Conservation (phyloP, 2,797 vertebrate species). For the Atherinosoma microstoma region DNA sequence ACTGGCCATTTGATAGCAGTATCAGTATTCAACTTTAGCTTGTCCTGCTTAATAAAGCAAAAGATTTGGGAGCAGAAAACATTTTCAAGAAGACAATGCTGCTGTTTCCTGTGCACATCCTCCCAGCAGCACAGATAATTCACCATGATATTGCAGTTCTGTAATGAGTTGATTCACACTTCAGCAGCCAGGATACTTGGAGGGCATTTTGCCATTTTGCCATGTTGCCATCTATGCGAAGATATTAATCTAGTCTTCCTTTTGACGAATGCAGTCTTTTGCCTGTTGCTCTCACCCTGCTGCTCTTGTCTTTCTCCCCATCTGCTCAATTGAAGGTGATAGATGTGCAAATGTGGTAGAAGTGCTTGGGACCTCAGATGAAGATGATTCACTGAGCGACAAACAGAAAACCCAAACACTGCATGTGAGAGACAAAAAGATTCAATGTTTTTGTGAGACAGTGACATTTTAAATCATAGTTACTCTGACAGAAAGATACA, state of each 20-base stretch:
- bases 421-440: conserved; percentile 6
- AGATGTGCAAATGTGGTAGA: conserved; percentile 37
- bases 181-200: conserved; percentile 45
- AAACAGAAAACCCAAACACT: conserved; percentile 29
- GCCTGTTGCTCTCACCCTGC: conserved; percentile 31
- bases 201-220: conserved; percentile 27
- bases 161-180: conserved; percentile 56
- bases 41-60: neutral
- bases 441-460: conserved; percentile 32
- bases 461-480: conserved; percentile 52
- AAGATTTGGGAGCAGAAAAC: conserved; percentile 5
- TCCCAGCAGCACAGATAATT: conserved; percentile 29
- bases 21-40: neutral
- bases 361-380: conserved; percentile 23
- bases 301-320: conserved; percentile 44
- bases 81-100: conserved; percentile 9
- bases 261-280: conserved; percentile 48
- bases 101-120: conserved; percentile 22
- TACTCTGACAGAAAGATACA: conserved; percentile 38
- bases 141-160: conserved; percentile 13
- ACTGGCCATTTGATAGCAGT: neutral
- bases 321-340: conserved; percentile 52
- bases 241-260: conserved; percentile 40
- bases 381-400: conserved; percentile 10
- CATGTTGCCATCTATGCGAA: conserved; percentile 43